phyloP scores from a whole-genome alignment of 1,140 invertebrate genomes.

The Platorchestia sp. region DNA sequence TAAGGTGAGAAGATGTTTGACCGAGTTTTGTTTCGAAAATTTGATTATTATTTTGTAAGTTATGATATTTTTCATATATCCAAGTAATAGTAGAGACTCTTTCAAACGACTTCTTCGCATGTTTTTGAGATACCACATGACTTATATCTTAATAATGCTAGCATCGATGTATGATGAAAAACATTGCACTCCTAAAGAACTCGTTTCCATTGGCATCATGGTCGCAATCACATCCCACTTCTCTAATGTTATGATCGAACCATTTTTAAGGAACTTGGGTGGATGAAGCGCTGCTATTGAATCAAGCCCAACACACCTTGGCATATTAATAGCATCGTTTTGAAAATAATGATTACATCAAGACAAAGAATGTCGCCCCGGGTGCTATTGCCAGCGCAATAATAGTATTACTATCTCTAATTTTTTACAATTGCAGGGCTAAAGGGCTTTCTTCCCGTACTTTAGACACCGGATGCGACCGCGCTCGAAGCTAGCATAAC shows the following conservation, averaged over 20 bases:
- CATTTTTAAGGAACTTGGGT: not conserved
- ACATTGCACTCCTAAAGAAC: not conserved
- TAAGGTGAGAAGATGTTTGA: not conserved
- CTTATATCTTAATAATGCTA: not conserved
- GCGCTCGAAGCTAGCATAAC: not conserved
- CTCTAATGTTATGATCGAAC: not conserved
- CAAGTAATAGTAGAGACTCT: not conserved
- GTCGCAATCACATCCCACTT: not conserved
- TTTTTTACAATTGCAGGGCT: not conserved
- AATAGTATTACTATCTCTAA: not conserved
- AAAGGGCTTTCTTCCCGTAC: not conserved
- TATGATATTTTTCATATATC: not conserved
- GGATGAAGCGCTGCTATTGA: not conserved
- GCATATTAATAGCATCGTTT: not conserved
- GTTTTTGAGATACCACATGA: not conserved
- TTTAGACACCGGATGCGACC: not conserved
- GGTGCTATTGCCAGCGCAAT: not conserved
- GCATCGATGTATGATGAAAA: not conserved
- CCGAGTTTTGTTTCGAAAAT: not conserved
- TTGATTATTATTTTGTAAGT: not conserved
- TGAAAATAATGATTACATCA: not conserved
- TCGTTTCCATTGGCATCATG: not conserved
- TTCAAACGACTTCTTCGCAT: not conserved
- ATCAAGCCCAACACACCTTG: not conserved
- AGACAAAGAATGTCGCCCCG: not conserved